Base-by-base conservation (phyloP, 2,888 invertebrate species). In the Dyspetes luteomarginatus region DNA sequence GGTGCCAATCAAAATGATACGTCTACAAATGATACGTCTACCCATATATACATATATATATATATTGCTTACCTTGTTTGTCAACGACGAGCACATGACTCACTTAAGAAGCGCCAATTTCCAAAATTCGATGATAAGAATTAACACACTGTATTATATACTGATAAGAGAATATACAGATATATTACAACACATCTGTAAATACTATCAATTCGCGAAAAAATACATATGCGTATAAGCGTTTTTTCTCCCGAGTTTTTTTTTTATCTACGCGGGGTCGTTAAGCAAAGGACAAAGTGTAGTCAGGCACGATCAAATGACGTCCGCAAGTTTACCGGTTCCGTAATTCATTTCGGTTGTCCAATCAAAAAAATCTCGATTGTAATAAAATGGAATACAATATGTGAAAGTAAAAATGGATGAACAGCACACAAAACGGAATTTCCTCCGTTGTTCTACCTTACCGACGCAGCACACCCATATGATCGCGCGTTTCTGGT, bases 51-150 rank as follows among this genome's bases (percentile, higher is more conserved):
- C 30, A 69, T 15, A 79, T 19, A 71, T 72, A 41, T 52, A 50
- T 19, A 71, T 72, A 41, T 52, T 41, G 48, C 48, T 55, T 76
- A 82, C 80, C 75, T 83, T 74, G 36, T 58, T 67, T 36, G 76
- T 52, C 50, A 81, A 26, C 28, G 82, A 80, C 36, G 78, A 71
- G 24, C 83, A 83, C 83, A 83, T 83, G 55, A 62, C 68, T 55
- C 3, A 68, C 73, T 17, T 12, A 36, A 67, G 45, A 4, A 36
- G 9, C 41, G 62, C 36, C 17, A 56, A 43, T 9, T 45, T 68
- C 30, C 62, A 52, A 76, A 76, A 36, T 26, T 69, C 55, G 52
- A 26, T 56, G 30, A 50, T 58, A 48, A 58, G 5, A 12, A 19
- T 28, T 24, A 45, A 22, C 9, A 22, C n/a, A 48, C n/a, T n/a